phyloP scores from a whole-genome alignment of 2,113 vertebrate genomes.

The Phainopepla nitens region DNA sequence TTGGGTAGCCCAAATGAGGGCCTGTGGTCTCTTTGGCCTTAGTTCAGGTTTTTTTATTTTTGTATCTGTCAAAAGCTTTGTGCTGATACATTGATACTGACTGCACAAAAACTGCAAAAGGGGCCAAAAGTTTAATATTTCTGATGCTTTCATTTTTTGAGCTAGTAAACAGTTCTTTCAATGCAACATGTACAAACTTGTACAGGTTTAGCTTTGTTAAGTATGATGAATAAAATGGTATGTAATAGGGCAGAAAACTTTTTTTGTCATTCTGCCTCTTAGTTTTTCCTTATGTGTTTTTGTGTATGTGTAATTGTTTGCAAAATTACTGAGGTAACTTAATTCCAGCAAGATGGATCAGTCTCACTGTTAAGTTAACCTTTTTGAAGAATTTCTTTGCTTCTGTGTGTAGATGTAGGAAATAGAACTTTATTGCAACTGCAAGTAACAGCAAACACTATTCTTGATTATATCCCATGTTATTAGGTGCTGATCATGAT shows the following conservation, averaged over 20 bases:
- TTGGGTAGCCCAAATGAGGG: not conserved
- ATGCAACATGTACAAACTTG: not conserved
- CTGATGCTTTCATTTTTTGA: not conserved
- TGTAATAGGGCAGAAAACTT: not conserved
- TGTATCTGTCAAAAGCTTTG: not conserved
- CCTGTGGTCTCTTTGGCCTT: not conserved
- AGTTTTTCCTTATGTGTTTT: not conserved
- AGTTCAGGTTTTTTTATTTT: not conserved
- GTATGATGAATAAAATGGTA: not conserved
- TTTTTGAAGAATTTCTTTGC: not conserved
- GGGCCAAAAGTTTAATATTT: not conserved
- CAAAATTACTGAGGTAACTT: not conserved
- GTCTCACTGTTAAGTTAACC: not conserved
- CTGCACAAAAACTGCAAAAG: not conserved
- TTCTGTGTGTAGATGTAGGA: not conserved
- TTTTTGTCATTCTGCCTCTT: not conserved
- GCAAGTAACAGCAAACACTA: not conserved
- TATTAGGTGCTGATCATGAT: not conserved
- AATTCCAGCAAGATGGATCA: not conserved
- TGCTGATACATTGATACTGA: not conserved
- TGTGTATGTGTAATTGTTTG: not conserved
- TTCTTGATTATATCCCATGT: not conserved
- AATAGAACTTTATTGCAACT: not conserved
- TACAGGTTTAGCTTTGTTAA: conserved; percentile 25
- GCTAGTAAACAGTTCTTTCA: not conserved